Evolutionary conservation across 2,888 invertebrate species (phyloP).

Genomic region (Oscheius sp.): DNA sequence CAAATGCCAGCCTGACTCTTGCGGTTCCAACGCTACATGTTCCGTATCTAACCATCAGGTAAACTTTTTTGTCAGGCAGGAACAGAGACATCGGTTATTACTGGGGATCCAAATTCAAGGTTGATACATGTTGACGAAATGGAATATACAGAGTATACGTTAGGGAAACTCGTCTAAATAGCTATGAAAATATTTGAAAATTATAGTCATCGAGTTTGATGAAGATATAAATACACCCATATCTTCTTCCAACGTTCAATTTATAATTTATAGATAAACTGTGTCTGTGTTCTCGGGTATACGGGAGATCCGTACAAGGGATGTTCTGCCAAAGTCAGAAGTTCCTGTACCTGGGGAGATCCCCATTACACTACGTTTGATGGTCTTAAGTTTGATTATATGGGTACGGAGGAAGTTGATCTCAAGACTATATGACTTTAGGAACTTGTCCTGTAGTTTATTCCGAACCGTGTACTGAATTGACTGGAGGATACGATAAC

Average conservation of each 20-base stretch:
- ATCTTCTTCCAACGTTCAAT: too few species aligned
- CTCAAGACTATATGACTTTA: not conserved
- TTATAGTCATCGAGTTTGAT: too few species aligned
- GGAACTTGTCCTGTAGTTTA: slow-evolving; percentile 69
- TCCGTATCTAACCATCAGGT: slow-evolving; percentile 54
- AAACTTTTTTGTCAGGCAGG: too few species aligned
- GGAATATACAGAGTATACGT: too few species aligned
- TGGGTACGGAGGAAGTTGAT: too few species aligned
- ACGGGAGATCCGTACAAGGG: slow-evolving; percentile 39
- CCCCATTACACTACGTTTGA: slow-evolving; percentile 70
- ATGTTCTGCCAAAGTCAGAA: slow-evolving; percentile 16
- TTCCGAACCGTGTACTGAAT: slow-evolving; percentile 49
- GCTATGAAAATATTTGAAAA: too few species aligned
- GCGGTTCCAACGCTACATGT: slow-evolving; percentile 55
- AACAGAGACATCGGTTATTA: too few species aligned
- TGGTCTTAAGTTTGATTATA: slow-evolving; percentile 60
- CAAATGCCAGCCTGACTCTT: slow-evolving; percentile 28
- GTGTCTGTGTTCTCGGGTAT: slow-evolving; percentile 57
- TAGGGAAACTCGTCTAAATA: too few species aligned
- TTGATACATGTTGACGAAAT: too few species aligned
- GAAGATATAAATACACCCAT: too few species aligned
- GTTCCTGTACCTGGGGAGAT: slow-evolving; percentile 63
- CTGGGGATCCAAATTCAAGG: too few species aligned
- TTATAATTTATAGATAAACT: slow-evolving; percentile 55
- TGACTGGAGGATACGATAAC: slow-evolving; percentile 38